A percentile compares a stretch with the other conserved stretches of the same genome.
phyloP scores from a whole-genome alignment of 2,888 invertebrate genomes.

The Hesperia comma region DNA sequence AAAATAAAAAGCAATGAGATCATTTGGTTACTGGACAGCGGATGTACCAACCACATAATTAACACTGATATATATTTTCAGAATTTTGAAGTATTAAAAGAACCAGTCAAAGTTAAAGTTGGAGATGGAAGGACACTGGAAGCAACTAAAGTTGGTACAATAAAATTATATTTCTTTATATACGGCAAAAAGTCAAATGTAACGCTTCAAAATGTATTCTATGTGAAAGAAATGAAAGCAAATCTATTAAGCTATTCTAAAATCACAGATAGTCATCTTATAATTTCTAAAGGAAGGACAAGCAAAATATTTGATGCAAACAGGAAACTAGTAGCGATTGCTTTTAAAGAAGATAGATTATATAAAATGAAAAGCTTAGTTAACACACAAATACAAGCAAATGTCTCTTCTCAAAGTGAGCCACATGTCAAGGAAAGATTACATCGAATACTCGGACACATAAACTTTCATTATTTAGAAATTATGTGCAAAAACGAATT shows the following conservation, averaged over 20 bases:
- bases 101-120: constrained; percentile 32
- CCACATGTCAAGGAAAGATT: neutral
- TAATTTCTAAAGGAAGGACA: constrained; percentile 4
- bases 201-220: constrained; percentile 9
- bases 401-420: neutral
- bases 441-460: neutral
- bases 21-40: too few relatives aligned
- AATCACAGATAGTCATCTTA: neutral
- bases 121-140: neutral
- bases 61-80: too few relatives aligned
- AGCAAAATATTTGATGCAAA: neutral
- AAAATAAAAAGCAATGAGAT: too few relatives aligned
- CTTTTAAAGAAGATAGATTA: too few relatives aligned
- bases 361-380: too few relatives aligned
- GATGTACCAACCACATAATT: too few relatives aligned
- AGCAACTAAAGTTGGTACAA: constrained; percentile 3
- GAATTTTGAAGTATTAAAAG: constrained; percentile 40
- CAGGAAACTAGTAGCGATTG: too few relatives aligned
- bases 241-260: constrained; percentile 14
- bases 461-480: neutral
- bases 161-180: constrained; percentile 40
- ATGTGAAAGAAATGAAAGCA: constrained; percentile 21
- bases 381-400: too few relatives aligned
- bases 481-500: too few relatives aligned
- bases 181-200: constrained; percentile 16